Evolutionary conservation across 1,140 invertebrate species (phyloP).

Genomic region (Metaphire vulgaris): DNA sequence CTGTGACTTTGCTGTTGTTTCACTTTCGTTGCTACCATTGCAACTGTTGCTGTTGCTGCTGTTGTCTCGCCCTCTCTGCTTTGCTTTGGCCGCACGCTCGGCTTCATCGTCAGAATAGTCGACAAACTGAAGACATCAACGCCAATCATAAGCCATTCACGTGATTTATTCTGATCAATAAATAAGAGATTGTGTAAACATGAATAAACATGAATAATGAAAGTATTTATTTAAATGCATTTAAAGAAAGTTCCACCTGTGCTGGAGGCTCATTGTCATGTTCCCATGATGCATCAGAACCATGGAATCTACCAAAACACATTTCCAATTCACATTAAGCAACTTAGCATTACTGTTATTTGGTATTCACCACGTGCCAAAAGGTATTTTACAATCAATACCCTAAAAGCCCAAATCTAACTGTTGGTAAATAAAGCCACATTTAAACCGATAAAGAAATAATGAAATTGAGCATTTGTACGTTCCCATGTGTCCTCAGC

Average conservation of each 20-base stretch:
- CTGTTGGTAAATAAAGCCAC: too few relatives aligned
- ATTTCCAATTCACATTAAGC: not conserved
- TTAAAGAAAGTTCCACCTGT: too few relatives aligned
- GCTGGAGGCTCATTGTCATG: constrained; percentile 72
- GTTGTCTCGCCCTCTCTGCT: constrained; percentile 17
- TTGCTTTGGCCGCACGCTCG: constrained; percentile 57
- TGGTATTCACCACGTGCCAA: too few relatives aligned
- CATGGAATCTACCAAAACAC: constrained; percentile 60
- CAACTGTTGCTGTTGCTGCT: not conserved
- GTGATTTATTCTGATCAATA: not conserved
- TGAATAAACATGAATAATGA: not conserved
- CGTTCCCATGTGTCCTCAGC: too few relatives aligned
- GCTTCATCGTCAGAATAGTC: constrained; percentile 87
- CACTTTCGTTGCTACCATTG: not conserved
- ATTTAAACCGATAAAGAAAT: too few relatives aligned
- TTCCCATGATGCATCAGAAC: constrained; percentile 75
- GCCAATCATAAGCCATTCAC: not conserved
- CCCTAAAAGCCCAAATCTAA: too few relatives aligned
- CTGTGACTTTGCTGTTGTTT: not conserved
- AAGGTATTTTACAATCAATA: too few relatives aligned
- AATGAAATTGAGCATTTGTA: too few relatives aligned
- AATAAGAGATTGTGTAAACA: not conserved
- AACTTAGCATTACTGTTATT: constrained; percentile 1
- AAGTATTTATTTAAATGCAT: constrained; percentile 31
- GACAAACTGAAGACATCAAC: constrained; percentile 45